A percentile compares a stretch with the other conserved stretches of the same genome.
Conservation (phyloP, 2,797 vertebrate genomes). For the Mastacembelus armatus region DNA sequence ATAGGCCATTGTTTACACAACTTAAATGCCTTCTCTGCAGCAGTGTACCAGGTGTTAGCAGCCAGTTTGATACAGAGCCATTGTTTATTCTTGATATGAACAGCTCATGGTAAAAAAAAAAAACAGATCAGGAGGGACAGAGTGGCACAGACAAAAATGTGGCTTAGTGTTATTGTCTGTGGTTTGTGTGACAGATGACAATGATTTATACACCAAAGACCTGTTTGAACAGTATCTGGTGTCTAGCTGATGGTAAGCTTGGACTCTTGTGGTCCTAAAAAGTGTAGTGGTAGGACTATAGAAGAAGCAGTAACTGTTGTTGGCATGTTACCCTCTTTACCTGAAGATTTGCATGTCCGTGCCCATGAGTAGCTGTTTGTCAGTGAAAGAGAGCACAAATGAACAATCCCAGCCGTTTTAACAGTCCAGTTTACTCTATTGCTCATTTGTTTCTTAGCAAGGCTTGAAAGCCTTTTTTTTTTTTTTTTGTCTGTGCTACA, state of each 20-base stretch:
- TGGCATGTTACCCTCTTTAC: background rate
- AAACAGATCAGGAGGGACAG: slow-evolving; percentile 34
- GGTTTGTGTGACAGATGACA: slow-evolving; percentile 11
- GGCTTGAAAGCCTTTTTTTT: background rate
- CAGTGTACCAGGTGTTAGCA: slow-evolving; percentile 4
- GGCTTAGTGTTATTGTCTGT: slow-evolving; percentile 24
- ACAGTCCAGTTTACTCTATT: background rate
- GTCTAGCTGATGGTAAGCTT: background rate
- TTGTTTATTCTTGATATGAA: slow-evolving; percentile 49
- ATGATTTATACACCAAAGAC: slow-evolving; percentile 23
- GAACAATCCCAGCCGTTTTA: slow-evolving; percentile 13
- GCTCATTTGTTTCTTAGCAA: slow-evolving; percentile 13
- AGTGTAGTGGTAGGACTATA: background rate
- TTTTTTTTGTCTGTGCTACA: background rate
- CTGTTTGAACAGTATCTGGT: background rate
- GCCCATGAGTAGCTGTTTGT: slow-evolving; percentile 16
- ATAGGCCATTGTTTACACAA: slow-evolving; percentile 20
- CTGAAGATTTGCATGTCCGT: slow-evolving; percentile 51
- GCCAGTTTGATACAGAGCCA: slow-evolving; percentile 27
- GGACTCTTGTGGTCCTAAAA: background rate
- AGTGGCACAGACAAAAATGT: slow-evolving; percentile 30
- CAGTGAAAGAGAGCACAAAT: slow-evolving; percentile 37
- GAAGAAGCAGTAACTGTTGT: slow-evolving; percentile 5
- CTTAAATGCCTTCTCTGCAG: background rate
- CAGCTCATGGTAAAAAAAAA: slow-evolving; percentile 15